Base-by-base conservation (phyloP, 2,888 invertebrate species). In the Nomada fucata region DNA sequence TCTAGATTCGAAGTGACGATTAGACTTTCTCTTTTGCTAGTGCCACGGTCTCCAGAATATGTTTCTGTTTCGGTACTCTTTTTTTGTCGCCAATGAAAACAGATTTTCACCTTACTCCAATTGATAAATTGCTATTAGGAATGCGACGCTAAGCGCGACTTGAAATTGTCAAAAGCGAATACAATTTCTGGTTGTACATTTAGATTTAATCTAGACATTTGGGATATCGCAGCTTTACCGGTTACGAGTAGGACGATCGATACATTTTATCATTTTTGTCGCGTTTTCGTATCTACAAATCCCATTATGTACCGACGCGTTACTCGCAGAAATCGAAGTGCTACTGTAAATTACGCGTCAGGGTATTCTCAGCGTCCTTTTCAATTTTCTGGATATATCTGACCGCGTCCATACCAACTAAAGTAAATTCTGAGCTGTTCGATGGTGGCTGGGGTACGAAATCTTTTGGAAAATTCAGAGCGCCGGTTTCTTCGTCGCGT, bases 351-450 rank as follows among this genome's bases (percentile, higher is more conserved):
- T 65, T 84, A 63, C 26, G 81, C 18, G 85, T 78, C 11, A 65
- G 55, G 1, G 69, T 59, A 4, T 68, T 60, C 55, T 36, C 73
- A 23, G 55, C 81, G 67, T 89, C 85, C 13, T 87, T 85, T 71
- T 90, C 86, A 67, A 91, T 89, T 65, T 67, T 86, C 63, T 87
- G 85, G 64, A 90, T 85, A 42, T 88, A 90, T 42, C 83, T 90
- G 23, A 90, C 79, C 2, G 90, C 90, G 20, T 91, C 89, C 84
- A 87, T 89, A n/a, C 91, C 91, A 11, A 68, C 44, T 5, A 90
- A 72, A 29, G 83, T 84, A 10, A 89, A 89, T 55, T 87, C 85
- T 52, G 89, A 89, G 44, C 67, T 59, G 15, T 90, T 90, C 7
- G 61, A 69, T 5, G 87, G 63, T 15, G 91, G 89, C 36, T 86